These are phyloP conservation scores for Acrossocheilus fasciatus DNA, from an alignment of 2,797 vertebrate species.

Conservation along the genomic window DNA sequence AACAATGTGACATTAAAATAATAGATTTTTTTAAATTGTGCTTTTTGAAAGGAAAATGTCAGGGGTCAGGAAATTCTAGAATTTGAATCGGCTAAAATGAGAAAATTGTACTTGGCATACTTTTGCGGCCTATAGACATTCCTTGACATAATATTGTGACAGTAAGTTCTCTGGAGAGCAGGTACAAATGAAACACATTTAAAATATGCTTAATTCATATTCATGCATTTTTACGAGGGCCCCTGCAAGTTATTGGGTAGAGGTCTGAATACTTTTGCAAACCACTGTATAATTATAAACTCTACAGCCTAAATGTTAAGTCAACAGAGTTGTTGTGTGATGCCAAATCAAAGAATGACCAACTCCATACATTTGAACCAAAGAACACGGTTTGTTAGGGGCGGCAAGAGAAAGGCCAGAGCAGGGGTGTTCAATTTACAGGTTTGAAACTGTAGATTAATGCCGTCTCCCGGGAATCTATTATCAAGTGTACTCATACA, in stretches of 20 bases:
- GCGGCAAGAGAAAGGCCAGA: conserved; percentile 37
- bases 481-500: conserved; percentile 79
- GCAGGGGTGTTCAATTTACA: conserved; percentile 77
- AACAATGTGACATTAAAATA: not conserved
- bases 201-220: conserved; percentile 38
- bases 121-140: conserved; percentile 38
- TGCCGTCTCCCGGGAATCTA: conserved; percentile 78
- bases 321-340: not conserved
- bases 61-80: not conserved
- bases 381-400: conserved; percentile 31
- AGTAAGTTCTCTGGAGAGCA: conserved; percentile 41
- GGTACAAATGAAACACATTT: conserved; percentile 38
- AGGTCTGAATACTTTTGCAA: conserved; percentile 27
- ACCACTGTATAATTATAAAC: not conserved
- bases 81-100: conserved; percentile 1
- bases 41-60: conserved; percentile 6
- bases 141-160: conserved; percentile 46
- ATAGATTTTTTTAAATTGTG: not conserved
- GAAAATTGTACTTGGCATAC: conserved; percentile 24
- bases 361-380: conserved; percentile 33
- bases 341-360: not conserved
- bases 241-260: not conserved
- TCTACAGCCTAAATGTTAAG: not conserved
- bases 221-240: conserved; percentile 42
- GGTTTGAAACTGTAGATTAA: conserved; percentile 82